Evolutionary conservation across 2,888 invertebrate genomes (phyloP).

Genomic region (Beris morrisii): DNA sequence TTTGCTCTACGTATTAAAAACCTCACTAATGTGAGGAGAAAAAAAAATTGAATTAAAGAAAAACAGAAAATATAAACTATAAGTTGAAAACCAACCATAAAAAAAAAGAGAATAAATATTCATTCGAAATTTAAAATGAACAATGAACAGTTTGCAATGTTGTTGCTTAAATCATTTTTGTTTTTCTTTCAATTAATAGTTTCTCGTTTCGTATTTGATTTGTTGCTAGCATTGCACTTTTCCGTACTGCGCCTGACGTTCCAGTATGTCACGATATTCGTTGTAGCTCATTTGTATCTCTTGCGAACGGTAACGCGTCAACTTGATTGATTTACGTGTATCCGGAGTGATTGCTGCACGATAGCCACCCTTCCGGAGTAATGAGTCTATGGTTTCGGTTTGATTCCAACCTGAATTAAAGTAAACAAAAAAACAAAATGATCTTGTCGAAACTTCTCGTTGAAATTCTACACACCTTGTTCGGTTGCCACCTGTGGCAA

Average conservation of each 20-base stretch:
- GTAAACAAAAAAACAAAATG: not conserved
- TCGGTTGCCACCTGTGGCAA: conserved; percentile 97
- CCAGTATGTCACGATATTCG: conserved; percentile 65
- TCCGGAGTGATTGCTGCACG: conserved; percentile 89
- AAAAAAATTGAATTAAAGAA: conserved; percentile 2
- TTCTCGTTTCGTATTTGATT: conserved; percentile 26
- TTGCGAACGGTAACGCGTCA: conserved; percentile 96
- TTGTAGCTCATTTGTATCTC: conserved; percentile 88
- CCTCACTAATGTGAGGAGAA: too few species aligned
- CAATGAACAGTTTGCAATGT: too few species aligned
- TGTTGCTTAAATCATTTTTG: not conserved
- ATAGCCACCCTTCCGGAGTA: conserved; percentile 96
- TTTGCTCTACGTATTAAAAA: too few species aligned
- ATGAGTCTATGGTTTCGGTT: conserved; percentile 95
- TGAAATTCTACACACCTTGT: conserved; percentile 70
- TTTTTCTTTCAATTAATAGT: conserved; percentile 9
- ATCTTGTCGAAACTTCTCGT: too few species aligned
- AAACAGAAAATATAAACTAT: not conserved
- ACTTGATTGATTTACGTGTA: conserved; percentile 83
- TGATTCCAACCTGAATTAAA: conserved; percentile 89
- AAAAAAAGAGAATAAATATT: not conserved
- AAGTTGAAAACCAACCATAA: too few species aligned
- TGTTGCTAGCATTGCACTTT: conserved; percentile 55
- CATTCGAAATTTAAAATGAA: not conserved
- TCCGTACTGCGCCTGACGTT: conserved; percentile 52